Conservation (phyloP, 2,888 invertebrate genomes). For the Diabrotica balteata region DNA sequence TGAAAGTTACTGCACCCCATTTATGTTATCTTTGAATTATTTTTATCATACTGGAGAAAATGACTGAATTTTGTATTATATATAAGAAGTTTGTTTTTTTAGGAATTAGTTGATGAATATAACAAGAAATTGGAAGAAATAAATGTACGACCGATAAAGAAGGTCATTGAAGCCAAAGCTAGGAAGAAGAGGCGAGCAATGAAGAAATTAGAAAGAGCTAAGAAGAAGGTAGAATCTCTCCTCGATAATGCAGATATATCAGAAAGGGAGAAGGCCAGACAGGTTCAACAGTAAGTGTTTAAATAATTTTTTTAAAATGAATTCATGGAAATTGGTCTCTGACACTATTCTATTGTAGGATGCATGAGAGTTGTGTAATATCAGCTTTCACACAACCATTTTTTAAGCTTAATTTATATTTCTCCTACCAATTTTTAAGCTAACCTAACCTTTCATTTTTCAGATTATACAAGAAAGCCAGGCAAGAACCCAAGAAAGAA, state of each 20-base stretch:
- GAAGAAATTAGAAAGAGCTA: slow-evolving; percentile 87
- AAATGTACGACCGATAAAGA: slow-evolving; percentile 95
- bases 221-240: slow-evolving; percentile 94
- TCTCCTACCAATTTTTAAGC: no score
- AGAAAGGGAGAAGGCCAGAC: slow-evolving; percentile 91
- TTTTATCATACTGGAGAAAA: no score
- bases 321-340: no score
- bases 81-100: slow-evolving; percentile 42
- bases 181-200: slow-evolving; percentile 92
- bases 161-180: slow-evolving; percentile 97
- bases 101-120: slow-evolving; percentile 86
- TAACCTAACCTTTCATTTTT: slow-evolving; percentile 39
- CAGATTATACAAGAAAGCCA: slow-evolving; percentile 91
- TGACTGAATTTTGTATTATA: no score
- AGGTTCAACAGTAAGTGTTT: slow-evolving; percentile 80
- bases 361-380: no score
- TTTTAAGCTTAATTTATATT: no score
- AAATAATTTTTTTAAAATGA: no score
- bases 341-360: no score
- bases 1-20: no score
- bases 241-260: slow-evolving; percentile 89
- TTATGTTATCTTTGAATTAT: no score
- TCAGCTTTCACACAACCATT: no score
- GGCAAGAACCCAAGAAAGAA: slow-evolving; percentile 84
- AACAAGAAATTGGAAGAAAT: slow-evolving; percentile 83